Base-by-base conservation (phyloP, 2,888 invertebrate genomes). In the Geotrupes spiniger region DNA sequence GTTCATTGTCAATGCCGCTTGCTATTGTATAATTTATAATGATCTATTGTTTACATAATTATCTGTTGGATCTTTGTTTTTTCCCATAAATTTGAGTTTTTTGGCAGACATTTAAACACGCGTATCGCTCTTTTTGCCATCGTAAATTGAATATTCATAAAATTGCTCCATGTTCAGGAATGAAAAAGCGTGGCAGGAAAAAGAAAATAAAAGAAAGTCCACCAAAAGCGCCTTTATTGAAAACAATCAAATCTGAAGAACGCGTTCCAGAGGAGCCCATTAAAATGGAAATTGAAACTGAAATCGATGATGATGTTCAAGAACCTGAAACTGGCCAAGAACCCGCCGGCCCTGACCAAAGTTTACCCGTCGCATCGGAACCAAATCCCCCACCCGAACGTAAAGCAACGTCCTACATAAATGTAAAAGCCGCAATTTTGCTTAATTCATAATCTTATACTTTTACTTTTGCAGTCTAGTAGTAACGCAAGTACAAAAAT, bases 361-460 rank as follows among this genome's bases (percentile, higher is more conserved):
- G 70, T 49, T 65, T 75, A 47, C 72, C 72, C 2, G 68, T 69
- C 17, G 69, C 74, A 11, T 64, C 73, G n/a, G 74, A 74, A 46
- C 65, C 68, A 25, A 66, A 64, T 57, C 78, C 80, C 54, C 72
- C 76, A 8, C 63, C 69, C 12, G 82, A 82, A 68, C 72, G 81
- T 59, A 80, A 79, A 66, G 81, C 78, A 45, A 82, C 81, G 56
- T 81, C 82, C 44, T 82, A 81, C 63, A 78, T 82, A 63, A 80
- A 79, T 70, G 82, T 81, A 69, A 74, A 21, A 21, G n/a, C n/a
- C n/a, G n/a, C n/a, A n/a, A 71, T 63, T 40, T 39, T 47, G 46
- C 49, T 48, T 40, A 8, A 10, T 17, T 8, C n/a, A 9, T 10
- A 17, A 16, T 28, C 21, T 27, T 44, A 26, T 42, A 36, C 10